These are phyloP conservation scores for Eupithecia pulchellata DNA, from an alignment of 2,888 invertebrate species.

Conservation along the genomic window DNA sequence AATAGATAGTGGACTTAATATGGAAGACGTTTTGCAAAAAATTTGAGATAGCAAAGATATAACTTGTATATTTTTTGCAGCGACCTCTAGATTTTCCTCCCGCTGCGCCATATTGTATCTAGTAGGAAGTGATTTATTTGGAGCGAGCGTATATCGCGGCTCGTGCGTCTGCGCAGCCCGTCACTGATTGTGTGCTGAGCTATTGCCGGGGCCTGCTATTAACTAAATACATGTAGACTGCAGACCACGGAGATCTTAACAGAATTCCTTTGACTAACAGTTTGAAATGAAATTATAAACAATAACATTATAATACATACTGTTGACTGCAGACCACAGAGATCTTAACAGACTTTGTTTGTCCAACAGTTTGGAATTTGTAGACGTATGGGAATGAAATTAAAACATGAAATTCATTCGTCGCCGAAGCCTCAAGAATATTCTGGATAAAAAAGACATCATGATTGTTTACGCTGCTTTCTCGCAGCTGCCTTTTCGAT, in stretches of 20 bases:
- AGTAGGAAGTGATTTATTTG: conserved; percentile 82
- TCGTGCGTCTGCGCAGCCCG: conserved; percentile 71
- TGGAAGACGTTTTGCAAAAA: background rate
- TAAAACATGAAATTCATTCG: too few relatives aligned
- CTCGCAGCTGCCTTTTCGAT: background rate
- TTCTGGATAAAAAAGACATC: too few relatives aligned
- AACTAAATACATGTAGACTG: conserved; percentile 24
- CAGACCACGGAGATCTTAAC: conserved; percentile 4
- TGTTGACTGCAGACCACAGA: too few relatives aligned
- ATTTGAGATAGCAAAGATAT: too few relatives aligned
- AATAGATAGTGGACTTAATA: background rate
- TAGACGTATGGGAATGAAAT: too few relatives aligned
- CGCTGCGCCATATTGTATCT: conserved; percentile 59
- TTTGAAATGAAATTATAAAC: too few relatives aligned
- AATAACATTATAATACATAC: too few relatives aligned
- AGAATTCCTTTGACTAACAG: background rate
- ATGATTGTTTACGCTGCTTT: background rate
- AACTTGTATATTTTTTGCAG: too few relatives aligned
- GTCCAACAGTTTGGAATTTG: too few relatives aligned
- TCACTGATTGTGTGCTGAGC: conserved; percentile 51
- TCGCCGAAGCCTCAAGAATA: too few relatives aligned
- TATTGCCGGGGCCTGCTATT: conserved; percentile 39
- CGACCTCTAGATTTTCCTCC: conserved; percentile 40
- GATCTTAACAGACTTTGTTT: too few relatives aligned
- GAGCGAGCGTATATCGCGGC: conserved; percentile 74